phyloP scores from a whole-genome alignment of 2,888 invertebrate genomes.

The Gryllus longicercus region DNA sequence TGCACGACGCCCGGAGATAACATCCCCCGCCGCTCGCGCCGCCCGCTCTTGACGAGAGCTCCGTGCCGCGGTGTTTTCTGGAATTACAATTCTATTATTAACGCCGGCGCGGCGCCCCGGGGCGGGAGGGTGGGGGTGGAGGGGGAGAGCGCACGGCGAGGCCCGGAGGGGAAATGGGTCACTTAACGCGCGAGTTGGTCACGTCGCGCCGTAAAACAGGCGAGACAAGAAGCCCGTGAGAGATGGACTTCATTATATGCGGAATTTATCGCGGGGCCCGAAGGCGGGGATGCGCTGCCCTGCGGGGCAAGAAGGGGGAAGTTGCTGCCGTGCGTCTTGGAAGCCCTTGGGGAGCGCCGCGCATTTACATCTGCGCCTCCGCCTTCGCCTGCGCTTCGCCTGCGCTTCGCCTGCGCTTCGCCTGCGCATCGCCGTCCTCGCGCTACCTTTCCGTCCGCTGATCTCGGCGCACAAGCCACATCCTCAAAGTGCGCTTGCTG shows the following conservation, averaged over 20 bases:
- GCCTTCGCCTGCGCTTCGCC: too few relatives aligned
- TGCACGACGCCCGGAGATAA: background rate
- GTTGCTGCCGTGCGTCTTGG: too few relatives aligned
- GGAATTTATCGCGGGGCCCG: background rate
- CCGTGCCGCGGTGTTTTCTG: background rate
- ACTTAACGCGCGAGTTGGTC: background rate
- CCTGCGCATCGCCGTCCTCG: too few relatives aligned
- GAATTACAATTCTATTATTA: background rate
- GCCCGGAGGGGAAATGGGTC: background rate
- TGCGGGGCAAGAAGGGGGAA: background rate
- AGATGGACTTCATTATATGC: background rate
- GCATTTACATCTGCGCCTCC: background rate
- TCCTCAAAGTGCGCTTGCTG: too few relatives aligned
- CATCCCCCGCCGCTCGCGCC: background rate
- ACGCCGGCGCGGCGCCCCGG: background rate
- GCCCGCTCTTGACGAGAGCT: too few relatives aligned
- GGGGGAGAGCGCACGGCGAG: background rate
- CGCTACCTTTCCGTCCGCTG: too few relatives aligned
- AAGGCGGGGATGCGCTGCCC: background rate
- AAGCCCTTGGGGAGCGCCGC: background rate
- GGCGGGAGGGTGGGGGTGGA: background rate
- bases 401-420: too few relatives aligned
- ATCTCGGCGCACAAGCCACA: too few relatives aligned
- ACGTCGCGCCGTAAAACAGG: background rate
- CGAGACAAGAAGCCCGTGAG: background rate